A percentile compares a stretch with the other conserved stretches of the same genome.
These are phyloP conservation scores for Tyto alba DNA, from an alignment of 2,113 vertebrate species.

Conservation along the genomic window DNA sequence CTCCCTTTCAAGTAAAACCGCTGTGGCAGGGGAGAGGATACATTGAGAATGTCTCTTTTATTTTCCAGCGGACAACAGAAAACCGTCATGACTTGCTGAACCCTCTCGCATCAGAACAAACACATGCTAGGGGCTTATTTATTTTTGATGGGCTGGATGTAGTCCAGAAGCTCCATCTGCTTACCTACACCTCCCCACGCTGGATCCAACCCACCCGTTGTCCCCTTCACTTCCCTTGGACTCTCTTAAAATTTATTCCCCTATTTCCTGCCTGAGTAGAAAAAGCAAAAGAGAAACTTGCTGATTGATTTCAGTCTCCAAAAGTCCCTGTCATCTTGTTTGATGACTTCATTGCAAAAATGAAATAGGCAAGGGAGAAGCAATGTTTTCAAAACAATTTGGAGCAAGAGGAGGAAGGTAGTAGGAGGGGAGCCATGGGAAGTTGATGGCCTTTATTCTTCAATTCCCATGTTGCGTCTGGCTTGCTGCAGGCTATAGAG, in stretches of 20 bases:
- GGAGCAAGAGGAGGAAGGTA: constrained; percentile 56
- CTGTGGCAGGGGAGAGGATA: neutral
- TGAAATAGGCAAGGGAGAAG: constrained; percentile 66
- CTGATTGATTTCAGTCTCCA: constrained; percentile 57
- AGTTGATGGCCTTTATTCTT: constrained; percentile 68
- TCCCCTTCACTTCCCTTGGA: neutral
- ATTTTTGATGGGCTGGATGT: neutral
- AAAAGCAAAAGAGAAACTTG: constrained; percentile 44
- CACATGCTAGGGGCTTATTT: neutral
- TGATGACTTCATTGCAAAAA: constrained; percentile 71
- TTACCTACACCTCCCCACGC: neutral
- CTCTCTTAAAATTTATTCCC: constrained; percentile 56
- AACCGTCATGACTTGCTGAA: neutral
- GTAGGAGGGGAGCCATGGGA: constrained; percentile 53
- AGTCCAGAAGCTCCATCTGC: neutral
- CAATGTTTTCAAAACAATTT: constrained; percentile 73
- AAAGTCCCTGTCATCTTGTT: constrained; percentile 71
- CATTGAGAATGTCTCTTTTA: neutral
- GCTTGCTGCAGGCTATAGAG: constrained; percentile 59
- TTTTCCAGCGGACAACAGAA: neutral
- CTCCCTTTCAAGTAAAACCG: neutral
- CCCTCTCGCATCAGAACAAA: neutral
- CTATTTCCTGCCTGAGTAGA: constrained; percentile 40
- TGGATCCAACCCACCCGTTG: neutral
- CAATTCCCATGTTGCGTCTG: constrained; percentile 60